Base-by-base conservation (phyloP, 1,140 invertebrate genomes). In the Aphelinus certus region DNA sequence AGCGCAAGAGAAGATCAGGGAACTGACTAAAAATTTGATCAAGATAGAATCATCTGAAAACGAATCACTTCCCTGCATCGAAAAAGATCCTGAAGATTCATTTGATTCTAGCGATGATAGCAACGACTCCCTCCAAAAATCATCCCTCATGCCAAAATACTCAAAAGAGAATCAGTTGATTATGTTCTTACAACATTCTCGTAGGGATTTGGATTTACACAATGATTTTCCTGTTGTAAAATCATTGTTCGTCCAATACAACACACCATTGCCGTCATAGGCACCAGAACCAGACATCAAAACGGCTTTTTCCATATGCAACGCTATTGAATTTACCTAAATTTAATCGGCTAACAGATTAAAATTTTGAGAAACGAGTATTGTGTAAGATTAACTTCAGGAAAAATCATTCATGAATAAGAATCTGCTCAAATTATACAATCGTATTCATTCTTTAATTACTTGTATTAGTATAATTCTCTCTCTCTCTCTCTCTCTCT, bases 221-320 rank as follows among this genome's bases (percentile, higher is more conserved):
- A 26, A 26, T 26, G 26, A 26, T 26, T 26, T 26, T 26, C 26
- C 26, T 26, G 26, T 26, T 26, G 26, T 26, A 26, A 26, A 26
- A 26, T 26, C 26, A 26, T 26, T 26, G 26, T 26, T 26, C 26
- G 26, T 26, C 26, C 26, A 26, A 26, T 26, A 26, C 26, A 26
- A 26, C 26, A 26, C 26, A 26, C 26, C 79, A 7, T 65, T 82
- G 57, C 79, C 82, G 26, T 83, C 81, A 7, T 83, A 81, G n/a
- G 82, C 64, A 60, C 77, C 81, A 47, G 81, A 26, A 26, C 26
- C 26, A 26, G 26, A 26, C 26, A 26, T 26, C 82, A 7, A 80
- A 81, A 76, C 60, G 81, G 57, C 53, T 83, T 10, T 84, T 83
- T 69, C 81, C 76, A 72, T 82, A 78, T 70, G 80, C 79, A 42